Base-by-base conservation (phyloP, 2,113 vertebrate species). In the Crotophaga sulcirostris region DNA sequence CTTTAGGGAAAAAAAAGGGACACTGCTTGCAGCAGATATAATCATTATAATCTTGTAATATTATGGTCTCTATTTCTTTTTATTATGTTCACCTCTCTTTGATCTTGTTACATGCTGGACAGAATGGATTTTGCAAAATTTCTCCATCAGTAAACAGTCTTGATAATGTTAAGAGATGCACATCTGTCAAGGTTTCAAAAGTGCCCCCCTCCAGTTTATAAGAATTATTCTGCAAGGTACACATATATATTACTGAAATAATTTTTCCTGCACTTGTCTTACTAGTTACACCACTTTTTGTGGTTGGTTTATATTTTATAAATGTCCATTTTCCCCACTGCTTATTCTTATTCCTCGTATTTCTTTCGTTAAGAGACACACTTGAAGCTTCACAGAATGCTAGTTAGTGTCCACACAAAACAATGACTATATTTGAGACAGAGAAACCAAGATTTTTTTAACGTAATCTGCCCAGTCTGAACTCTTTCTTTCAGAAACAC, bases 401-500 rank as follows among this genome's bases (percentile, higher is more conserved):
- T 93, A 91, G 89, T n/a, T 91, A 56, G 54, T 97, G 96, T 89
- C 96, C 84, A 90, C 88, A 81, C 66, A 82, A 93, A 96, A 89
- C 68, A 93, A 89, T 91, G 89, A 72, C 75, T 67, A 18, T 67
- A 90, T 94, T 94, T 16, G 33, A 82, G 77, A 58, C 55, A 12
- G 84, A 96, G 83, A 96, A 85, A 95, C 67, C 31, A 62, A 90
- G 90, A 93, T 72, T 60, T 96, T 96, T 97, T 96, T 94, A 94
- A 89, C 94, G 94, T 94, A 96, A 85, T 95, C 97, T 97, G 96
- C 95, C 93, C 89, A 95, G 66, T 96, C 96, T 96, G 94, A 97
- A 97, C 95, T 96, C 97, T 92, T 94, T 92, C 94, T 94, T 97
- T 98, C 96, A 95, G 93, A 98, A 97, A 96, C 96, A 96, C 89